phyloP scores from a whole-genome alignment of 2,888 invertebrate species.

The Agrochola litura region DNA sequence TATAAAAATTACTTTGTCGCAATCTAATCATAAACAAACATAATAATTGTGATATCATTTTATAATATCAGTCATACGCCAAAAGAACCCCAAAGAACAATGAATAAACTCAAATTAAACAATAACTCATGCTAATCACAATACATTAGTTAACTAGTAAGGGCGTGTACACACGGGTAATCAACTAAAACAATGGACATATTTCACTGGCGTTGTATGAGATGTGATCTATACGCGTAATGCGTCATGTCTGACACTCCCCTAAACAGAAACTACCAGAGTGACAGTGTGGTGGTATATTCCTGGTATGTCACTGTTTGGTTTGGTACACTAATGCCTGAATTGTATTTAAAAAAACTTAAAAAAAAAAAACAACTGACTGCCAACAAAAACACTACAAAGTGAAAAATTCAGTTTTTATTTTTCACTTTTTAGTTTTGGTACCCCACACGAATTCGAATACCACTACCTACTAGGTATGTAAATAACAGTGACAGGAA shows the following conservation, averaged over 20 bases:
- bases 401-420: too few species aligned
- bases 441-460: too few species aligned
- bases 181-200: conserved; percentile 83
- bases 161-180: conserved; percentile 79
- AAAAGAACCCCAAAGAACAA: conserved; percentile 50
- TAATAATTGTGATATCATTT: neutral
- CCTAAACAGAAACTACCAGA: conserved; percentile 71
- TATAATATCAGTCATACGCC: conserved; percentile 23
- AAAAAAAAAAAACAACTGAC: too few species aligned
- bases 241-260: conserved; percentile 83
- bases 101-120: conserved; percentile 58
- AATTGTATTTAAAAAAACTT: neutral
- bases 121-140: conserved; percentile 70
- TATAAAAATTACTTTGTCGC: too few species aligned
- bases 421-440: too few species aligned
- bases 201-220: conserved; percentile 68
- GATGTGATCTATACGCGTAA: conserved; percentile 85
- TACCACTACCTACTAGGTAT: too few species aligned
- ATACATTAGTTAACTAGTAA: conserved; percentile 73
- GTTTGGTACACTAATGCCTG: conserved; percentile 15
- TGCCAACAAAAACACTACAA: too few species aligned
- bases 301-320: conserved; percentile 17
- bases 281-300: conserved; percentile 65
- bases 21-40: neutral
- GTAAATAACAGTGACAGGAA: too few species aligned